These are phyloP conservation scores for Anneissia japonica DNA, from an alignment of 35 echinoderm and acorn worm species.

Conservation along the genomic window DNA sequence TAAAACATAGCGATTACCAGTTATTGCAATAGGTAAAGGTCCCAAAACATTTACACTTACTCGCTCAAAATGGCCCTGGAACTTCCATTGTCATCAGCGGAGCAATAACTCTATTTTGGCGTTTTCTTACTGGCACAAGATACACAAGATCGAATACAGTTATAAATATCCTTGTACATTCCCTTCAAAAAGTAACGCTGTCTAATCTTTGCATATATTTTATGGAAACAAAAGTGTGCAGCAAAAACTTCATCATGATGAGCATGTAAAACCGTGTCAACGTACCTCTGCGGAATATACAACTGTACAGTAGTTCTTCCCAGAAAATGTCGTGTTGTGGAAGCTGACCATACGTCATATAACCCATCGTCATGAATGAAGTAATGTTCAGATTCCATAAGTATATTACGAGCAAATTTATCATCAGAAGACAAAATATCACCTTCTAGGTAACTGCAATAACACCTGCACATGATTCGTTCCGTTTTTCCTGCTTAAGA, in stretches of 20 bases:
- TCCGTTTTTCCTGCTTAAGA: background rate
- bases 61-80: background rate
- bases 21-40: background rate
- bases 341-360: background rate
- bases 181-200: background rate
- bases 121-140: background rate
- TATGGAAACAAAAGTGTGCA: constrained; percentile 16
- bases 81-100: background rate
- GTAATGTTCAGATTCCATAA: constrained; percentile 4
- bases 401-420: background rate
- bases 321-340: background rate
- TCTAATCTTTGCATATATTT: background rate
- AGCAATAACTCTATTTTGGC: background rate
- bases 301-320: background rate
- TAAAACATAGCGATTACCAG: constrained; percentile 6
- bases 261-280: too few species aligned
- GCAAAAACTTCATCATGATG: constrained; percentile 8
- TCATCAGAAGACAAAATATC: background rate
- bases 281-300: background rate
- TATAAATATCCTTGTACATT: constrained; percentile 14
- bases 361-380: background rate
- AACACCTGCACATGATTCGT: background rate
- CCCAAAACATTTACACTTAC: constrained; percentile 9
- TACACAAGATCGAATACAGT: constrained; percentile 10
- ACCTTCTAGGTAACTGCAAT: background rate